phyloP scores from a whole-genome alignment of 2,113 vertebrate genomes.

The Coracopsis vasa region DNA sequence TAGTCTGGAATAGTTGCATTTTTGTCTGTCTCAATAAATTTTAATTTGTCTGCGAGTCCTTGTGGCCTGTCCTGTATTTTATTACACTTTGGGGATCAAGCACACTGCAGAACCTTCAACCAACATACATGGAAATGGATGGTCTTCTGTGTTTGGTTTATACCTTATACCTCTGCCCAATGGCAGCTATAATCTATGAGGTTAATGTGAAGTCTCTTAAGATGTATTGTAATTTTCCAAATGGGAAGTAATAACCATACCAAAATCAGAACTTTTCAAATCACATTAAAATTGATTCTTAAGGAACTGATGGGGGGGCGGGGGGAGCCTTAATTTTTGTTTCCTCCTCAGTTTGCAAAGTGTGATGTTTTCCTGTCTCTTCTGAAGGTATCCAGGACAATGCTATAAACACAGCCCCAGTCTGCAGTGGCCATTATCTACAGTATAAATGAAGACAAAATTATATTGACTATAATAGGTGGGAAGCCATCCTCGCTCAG shows the following conservation, averaged over 20 bases:
- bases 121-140: not conserved
- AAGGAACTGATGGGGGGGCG: not conserved
- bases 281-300: not conserved
- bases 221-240: not conserved
- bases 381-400: not conserved
- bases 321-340: not conserved
- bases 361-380: not conserved
- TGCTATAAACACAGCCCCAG: not conserved
- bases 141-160: not conserved
- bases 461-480: not conserved
- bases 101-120: not conserved
- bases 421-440: not conserved
- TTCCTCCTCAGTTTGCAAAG: not conserved
- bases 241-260: not conserved
- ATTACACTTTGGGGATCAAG: not conserved
- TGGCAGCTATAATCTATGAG: not conserved
- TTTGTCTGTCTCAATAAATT: conserved; percentile 84
- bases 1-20: conserved; percentile 79
- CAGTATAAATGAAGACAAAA: not conserved
- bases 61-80: conserved; percentile 21
- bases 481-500: not conserved
- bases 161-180: not conserved
- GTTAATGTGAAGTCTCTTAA: not conserved
- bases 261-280: not conserved
- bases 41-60: conserved; percentile 76